Conservation (phyloP, 2,113 vertebrate species). For the Nothocercus nigrocapillus region DNA sequence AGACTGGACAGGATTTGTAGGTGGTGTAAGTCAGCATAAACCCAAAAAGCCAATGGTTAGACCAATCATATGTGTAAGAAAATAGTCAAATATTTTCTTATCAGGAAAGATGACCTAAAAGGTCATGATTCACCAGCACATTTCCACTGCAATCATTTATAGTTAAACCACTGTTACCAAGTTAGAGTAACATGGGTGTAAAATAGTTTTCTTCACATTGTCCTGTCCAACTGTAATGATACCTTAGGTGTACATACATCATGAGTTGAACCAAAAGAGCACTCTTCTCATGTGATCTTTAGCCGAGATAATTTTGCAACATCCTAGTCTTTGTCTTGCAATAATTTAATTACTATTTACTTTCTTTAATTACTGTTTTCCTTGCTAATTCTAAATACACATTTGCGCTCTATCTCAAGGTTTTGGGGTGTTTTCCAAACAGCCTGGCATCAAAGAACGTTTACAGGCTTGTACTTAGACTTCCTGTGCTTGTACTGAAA, state of each 20-base stretch:
- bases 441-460: conserved; percentile 31
- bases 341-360: conserved; percentile 47
- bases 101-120: background rate
- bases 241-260: background rate
- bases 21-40: background rate
- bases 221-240: conserved; percentile 1
- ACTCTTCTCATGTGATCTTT: background rate
- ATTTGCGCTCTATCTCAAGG: conserved; percentile 7
- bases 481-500: conserved; percentile 27
- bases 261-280: background rate
- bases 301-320: conserved; percentile 1
- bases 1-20: background rate
- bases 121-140: background rate
- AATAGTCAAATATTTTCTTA: background rate
- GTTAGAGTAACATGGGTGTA: background rate
- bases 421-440: conserved; percentile 40
- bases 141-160: background rate
- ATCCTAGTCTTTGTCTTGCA: background rate
- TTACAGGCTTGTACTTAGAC: conserved; percentile 15
- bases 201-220: background rate
- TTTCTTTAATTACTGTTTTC: conserved; percentile 51
- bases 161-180: background rate
- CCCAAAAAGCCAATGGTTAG: background rate
- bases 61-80: background rate
- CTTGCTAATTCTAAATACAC: conserved; percentile 42